phyloP scores from a whole-genome alignment of 2,888 invertebrate genomes.

The Pammene aurita region DNA sequence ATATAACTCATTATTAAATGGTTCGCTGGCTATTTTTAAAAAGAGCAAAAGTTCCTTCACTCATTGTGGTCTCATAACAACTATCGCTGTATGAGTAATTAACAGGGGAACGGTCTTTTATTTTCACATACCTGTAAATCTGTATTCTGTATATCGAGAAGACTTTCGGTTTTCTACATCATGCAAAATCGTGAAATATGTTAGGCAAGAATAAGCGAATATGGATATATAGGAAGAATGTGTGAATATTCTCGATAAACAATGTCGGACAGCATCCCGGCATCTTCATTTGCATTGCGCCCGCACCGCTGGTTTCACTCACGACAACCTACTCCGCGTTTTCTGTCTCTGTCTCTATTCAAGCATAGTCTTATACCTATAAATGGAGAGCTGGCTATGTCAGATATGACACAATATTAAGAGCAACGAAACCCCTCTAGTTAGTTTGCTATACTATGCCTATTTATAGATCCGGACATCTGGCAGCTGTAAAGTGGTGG shows the following conservation, averaged over 20 bases:
- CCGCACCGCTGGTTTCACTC: constrained; percentile 54
- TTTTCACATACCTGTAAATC: not conserved
- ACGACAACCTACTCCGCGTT: constrained; percentile 43
- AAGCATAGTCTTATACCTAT: too few relatives aligned
- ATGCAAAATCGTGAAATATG: constrained; percentile 11
- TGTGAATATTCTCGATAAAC: constrained; percentile 31
- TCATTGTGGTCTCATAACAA: constrained; percentile 1
- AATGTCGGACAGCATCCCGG: constrained; percentile 39
- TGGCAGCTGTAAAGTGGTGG: too few relatives aligned
- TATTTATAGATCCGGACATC: too few relatives aligned
- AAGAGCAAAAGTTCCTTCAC: not conserved
- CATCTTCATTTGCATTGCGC: constrained; percentile 55
- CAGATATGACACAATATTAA: too few relatives aligned
- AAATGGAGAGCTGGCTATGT: too few relatives aligned
- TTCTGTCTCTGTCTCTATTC: constrained; percentile 13
- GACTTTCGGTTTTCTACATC: constrained; percentile 10
- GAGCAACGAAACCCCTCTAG: too few relatives aligned
- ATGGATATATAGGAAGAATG: constrained; percentile 11
- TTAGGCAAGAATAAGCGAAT: constrained; percentile 6
- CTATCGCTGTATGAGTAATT: not conserved
- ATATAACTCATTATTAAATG: constrained; percentile 29
- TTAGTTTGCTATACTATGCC: too few relatives aligned
- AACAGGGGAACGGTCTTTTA: not conserved
- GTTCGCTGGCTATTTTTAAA: constrained; percentile 11
- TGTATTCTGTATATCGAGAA: not conserved